Conservation (phyloP, 2,888 invertebrate genomes). For the Bimastos eiseni region DNA sequence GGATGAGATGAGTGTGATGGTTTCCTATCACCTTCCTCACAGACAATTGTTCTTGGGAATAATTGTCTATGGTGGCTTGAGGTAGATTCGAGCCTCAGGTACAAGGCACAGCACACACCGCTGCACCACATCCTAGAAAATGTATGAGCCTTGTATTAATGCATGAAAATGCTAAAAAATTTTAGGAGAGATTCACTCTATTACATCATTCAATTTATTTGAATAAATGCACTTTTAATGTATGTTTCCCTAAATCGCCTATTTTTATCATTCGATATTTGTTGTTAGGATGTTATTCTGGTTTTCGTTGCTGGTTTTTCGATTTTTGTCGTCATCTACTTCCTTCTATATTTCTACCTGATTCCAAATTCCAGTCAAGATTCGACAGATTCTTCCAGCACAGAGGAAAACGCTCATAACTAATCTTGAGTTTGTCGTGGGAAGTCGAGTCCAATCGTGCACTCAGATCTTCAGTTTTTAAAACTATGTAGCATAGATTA, state of each 20-base stretch:
- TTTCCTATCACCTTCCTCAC: too few relatives aligned
- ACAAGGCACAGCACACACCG: too few relatives aligned
- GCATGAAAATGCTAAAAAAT: too few relatives aligned
- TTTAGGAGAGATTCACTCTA: too few relatives aligned
- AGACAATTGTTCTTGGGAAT: too few relatives aligned
- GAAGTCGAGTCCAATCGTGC: neutral
- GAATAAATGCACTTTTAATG: neutral
- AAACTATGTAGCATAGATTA: neutral
- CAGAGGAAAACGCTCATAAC: neutral
- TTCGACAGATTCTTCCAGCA: neutral
- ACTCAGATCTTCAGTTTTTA: neutral
- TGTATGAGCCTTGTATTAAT: too few relatives aligned
- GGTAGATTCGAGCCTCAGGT: too few relatives aligned
- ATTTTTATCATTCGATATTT: neutral
- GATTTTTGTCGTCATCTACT: neutral
- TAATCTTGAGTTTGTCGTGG: neutral
- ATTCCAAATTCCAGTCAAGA: conserved; percentile 16
- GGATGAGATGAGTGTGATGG: too few relatives aligned
- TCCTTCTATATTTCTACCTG: neutral
- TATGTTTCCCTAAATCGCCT: neutral
- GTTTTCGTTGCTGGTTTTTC: conserved; percentile 10
- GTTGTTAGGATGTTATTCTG: conserved; percentile 15
- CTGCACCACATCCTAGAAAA: too few relatives aligned
- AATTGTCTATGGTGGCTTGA: too few relatives aligned
- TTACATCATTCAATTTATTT: neutral